Conservation (phyloP, 1,140 invertebrate species). For the Acromyrmex charruanus region DNA sequence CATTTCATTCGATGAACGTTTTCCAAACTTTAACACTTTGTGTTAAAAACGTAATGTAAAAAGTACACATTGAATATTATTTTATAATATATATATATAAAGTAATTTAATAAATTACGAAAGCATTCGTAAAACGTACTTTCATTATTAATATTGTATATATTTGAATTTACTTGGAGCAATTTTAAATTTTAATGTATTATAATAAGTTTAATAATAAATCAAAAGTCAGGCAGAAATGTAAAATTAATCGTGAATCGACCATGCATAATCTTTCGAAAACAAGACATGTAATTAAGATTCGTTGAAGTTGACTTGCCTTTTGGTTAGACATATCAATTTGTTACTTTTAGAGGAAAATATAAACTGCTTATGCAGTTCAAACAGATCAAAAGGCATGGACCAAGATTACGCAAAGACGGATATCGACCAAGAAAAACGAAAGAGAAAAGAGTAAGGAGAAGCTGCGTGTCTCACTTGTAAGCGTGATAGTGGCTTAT, state of each 20-base stretch:
- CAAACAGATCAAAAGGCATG: slow-evolving; percentile 33
- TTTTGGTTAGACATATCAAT: background rate
- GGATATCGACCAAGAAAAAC: slow-evolving; percentile 65
- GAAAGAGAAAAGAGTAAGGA: background rate
- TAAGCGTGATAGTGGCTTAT: slow-evolving; percentile 79
- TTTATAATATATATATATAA: background rate
- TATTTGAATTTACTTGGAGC: background rate
- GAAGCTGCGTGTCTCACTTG: slow-evolving; percentile 70
- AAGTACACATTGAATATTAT: background rate
- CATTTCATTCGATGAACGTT: slow-evolving; percentile 30
- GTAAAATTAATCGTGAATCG: background rate
- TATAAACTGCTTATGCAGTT: background rate
- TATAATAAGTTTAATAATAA: background rate
- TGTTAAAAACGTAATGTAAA: background rate
- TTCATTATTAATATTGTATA: background rate
- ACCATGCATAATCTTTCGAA: background rate
- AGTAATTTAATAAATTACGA: background rate
- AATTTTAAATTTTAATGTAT: background rate
- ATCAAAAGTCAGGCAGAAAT: background rate
- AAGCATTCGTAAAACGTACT: background rate
- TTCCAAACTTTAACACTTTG: slow-evolving; percentile 9
- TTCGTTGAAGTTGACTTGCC: slow-evolving; percentile 61
- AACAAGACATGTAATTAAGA: slow-evolving; percentile 62
- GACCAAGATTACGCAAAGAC: slow-evolving; percentile 74
- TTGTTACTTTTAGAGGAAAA: slow-evolving; percentile 6